Conservation (phyloP, 1,140 invertebrate species). For the Plodia interpunctella region DNA sequence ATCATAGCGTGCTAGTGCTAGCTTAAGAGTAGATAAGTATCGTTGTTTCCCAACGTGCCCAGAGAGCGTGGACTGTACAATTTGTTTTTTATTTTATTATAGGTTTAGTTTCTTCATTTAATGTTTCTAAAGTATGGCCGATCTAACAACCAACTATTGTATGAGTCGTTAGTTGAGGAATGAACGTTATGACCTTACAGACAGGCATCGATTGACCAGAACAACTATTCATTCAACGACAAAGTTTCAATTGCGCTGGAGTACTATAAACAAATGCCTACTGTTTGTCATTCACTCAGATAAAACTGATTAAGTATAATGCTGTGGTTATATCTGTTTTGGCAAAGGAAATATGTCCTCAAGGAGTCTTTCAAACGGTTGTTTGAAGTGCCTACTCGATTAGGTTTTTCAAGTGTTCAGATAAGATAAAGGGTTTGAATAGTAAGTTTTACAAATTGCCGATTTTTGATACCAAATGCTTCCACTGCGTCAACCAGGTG, state of each 20-base stretch:
- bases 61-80: too few relatives aligned
- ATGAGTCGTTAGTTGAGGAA: neutral
- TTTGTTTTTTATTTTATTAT: too few relatives aligned
- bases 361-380: neutral
- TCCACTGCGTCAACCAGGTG: too few relatives aligned
- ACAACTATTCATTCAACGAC: neutral
- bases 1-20: too few relatives aligned
- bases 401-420: neutral
- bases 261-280: slow-evolving; percentile 2
- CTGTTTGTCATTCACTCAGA: neutral
- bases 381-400: neutral
- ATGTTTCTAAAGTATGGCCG: too few relatives aligned
- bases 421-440: too few relatives aligned
- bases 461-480: too few relatives aligned
- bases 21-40: too few relatives aligned
- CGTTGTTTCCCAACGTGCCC: too few relatives aligned
- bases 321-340: neutral
- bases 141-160: neutral
- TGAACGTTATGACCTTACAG: neutral
- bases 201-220: neutral
- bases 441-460: too few relatives aligned
- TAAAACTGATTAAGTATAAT: slow-evolving; percentile 7
- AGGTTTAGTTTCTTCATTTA: too few relatives aligned
- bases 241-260: neutral
- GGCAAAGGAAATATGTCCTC: slow-evolving; percentile 1